Conservation (phyloP, 2,888 invertebrate genomes). For the Elgonia sp. region DNA sequence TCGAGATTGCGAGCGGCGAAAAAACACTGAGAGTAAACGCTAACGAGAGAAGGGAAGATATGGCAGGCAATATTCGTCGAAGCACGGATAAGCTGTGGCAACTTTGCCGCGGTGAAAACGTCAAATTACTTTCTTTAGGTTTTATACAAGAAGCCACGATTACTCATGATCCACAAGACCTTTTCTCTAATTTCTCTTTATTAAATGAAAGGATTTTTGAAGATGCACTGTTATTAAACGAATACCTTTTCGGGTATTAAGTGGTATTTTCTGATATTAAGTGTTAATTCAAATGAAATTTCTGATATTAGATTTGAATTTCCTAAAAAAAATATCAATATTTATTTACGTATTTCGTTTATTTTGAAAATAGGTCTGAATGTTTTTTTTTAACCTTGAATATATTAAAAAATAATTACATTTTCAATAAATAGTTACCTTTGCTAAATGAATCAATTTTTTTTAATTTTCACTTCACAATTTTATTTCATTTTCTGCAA, state of each 20-base stretch:
- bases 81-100: slow-evolving; percentile 31
- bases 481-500: too few species aligned
- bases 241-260: background rate
- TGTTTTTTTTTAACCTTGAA: too few species aligned
- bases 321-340: too few species aligned
- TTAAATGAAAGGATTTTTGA: slow-evolving; percentile 8
- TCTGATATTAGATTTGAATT: too few species aligned
- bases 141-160: slow-evolving; percentile 18
- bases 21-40: slow-evolving; percentile 36
- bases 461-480: too few species aligned
- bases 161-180: background rate
- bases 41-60: slow-evolving; percentile 41
- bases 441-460: too few species aligned
- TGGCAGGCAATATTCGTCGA: slow-evolving; percentile 40
- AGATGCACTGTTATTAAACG: slow-evolving; percentile 10
- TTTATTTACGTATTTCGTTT: too few species aligned
- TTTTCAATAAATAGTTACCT: too few species aligned
- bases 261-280: background rate
- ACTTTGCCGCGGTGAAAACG: slow-evolving; percentile 20
- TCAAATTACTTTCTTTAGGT: slow-evolving; percentile 44
- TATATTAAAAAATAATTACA: too few species aligned
- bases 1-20: slow-evolving; percentile 28
- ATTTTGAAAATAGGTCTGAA: too few species aligned
- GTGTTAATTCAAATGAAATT: slow-evolving; percentile 5
- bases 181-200: slow-evolving; percentile 26